These are phyloP conservation scores for silkworm (Bombyx mori) DNA, from an alignment of 1,140 invertebrate genomes.

Conservation along the genomic window DNA sequence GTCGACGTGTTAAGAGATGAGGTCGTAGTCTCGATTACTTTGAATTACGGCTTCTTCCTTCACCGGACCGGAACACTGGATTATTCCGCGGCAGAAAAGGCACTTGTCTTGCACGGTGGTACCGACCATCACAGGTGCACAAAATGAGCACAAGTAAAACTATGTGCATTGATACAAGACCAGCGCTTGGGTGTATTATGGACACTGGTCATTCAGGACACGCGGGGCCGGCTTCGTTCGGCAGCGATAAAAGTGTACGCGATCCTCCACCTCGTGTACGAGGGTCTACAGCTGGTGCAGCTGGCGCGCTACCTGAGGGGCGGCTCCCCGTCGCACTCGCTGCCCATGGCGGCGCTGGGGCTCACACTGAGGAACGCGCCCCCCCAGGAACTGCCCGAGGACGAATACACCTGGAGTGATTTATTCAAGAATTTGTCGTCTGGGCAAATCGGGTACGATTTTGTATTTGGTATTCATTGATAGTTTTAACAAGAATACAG, in stretches of 20 bases:
- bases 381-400: slow-evolving; percentile 16
- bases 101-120: too few species aligned
- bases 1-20: too few species aligned
- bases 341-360: slow-evolving; percentile 28
- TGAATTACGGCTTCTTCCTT: too few species aligned
- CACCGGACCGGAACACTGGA: too few species aligned
- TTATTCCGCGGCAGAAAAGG: too few species aligned
- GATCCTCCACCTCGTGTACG: slow-evolving; percentile 21
- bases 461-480: slow-evolving; percentile 3
- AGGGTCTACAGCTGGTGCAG: slow-evolving; percentile 19
- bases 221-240: slow-evolving; percentile 20
- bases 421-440: slow-evolving; percentile 20
- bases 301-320: slow-evolving; percentile 32
- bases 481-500: neutral
- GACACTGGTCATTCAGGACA: slow-evolving; percentile 22
- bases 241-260: slow-evolving; percentile 37
- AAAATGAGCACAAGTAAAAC: too few species aligned
- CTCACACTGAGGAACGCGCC: slow-evolving; percentile 37
- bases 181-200: neutral
- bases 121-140: too few species aligned
- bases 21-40: too few species aligned
- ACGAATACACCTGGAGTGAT: slow-evolving; percentile 32
- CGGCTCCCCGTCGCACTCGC: slow-evolving; percentile 12
- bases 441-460: slow-evolving; percentile 32
- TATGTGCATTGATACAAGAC: too few species aligned